These are phyloP conservation scores for Zele albiditarsus DNA, from an alignment of 2,888 invertebrate species.

Conservation along the genomic window DNA sequence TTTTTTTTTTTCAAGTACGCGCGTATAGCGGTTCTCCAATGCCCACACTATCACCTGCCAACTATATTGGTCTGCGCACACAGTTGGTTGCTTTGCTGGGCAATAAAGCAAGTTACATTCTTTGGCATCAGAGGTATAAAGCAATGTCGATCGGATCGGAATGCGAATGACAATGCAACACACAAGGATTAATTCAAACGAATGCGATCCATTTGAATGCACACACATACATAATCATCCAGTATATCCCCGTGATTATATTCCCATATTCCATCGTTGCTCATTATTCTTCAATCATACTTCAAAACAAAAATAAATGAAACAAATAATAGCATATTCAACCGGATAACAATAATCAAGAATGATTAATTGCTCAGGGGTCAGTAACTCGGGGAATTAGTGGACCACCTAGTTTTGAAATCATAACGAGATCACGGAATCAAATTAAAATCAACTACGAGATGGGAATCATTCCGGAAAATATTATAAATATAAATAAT, in stretches of 20 bases:
- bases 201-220: background rate
- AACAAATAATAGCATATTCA: background rate
- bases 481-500: no score
- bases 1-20: conserved; percentile 19
- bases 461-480: no score
- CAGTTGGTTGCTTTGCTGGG: conserved; percentile 8
- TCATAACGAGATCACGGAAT: no score
- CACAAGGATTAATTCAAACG: background rate
- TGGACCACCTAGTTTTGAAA: no score
- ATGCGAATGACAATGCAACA: conserved; percentile 55
- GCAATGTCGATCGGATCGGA: conserved; percentile 60
- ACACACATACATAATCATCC: background rate
- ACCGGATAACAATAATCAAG: background rate
- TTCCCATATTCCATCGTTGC: background rate
- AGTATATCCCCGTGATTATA: background rate
- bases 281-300: background rate
- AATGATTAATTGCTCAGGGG: background rate
- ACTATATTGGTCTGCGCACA: conserved; percentile 7
- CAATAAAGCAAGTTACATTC: conserved; percentile 53
- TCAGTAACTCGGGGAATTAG: background rate
- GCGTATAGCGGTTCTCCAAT: conserved; percentile 31
- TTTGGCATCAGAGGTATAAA: conserved; percentile 53
- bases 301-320: background rate
- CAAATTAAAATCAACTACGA: no score
- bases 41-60: conserved; percentile 8